Evolutionary conservation across 2,888 invertebrate species (phyloP).

Genomic region (Cantharis nigra): DNA sequence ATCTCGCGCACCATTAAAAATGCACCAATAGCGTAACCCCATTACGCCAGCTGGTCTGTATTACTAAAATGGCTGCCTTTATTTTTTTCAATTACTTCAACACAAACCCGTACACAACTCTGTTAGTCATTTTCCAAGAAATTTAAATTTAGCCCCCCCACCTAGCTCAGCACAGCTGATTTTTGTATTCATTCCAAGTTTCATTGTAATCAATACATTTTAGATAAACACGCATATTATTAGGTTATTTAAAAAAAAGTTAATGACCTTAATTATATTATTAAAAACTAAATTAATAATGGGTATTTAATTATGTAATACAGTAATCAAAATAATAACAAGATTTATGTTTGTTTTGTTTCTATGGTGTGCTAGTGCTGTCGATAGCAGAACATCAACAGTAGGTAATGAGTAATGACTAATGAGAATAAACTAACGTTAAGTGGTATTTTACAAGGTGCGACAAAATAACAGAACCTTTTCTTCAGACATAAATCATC

Average conservation of each 20-base stretch:
- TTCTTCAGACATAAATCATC: too few relatives aligned
- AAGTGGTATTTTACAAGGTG: too few relatives aligned
- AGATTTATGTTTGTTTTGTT: background rate
- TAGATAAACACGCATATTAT: background rate
- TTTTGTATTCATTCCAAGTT: background rate
- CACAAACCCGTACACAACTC: background rate
- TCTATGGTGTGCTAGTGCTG: too few relatives aligned
- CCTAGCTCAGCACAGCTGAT: background rate
- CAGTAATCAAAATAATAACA: background rate
- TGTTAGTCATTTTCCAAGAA: background rate
- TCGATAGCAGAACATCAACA: too few relatives aligned
- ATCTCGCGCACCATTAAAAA: background rate
- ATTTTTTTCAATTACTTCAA: background rate
- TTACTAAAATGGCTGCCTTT: background rate
- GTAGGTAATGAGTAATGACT: too few relatives aligned
- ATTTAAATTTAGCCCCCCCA: background rate
- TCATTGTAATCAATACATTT: background rate
- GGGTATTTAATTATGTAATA: background rate
- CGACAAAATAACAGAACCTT: too few relatives aligned
- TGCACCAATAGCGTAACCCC: background rate
- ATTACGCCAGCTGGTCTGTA: background rate
- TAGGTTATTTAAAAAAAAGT: background rate
- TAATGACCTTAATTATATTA: background rate
- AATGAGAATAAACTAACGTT: too few relatives aligned
- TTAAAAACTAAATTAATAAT: background rate